Percentiles rank a stretch among this genome's conserved stretches.
Conservation (phyloP, 2,797 vertebrate genomes). For the Philypnodon macrostomus region DNA sequence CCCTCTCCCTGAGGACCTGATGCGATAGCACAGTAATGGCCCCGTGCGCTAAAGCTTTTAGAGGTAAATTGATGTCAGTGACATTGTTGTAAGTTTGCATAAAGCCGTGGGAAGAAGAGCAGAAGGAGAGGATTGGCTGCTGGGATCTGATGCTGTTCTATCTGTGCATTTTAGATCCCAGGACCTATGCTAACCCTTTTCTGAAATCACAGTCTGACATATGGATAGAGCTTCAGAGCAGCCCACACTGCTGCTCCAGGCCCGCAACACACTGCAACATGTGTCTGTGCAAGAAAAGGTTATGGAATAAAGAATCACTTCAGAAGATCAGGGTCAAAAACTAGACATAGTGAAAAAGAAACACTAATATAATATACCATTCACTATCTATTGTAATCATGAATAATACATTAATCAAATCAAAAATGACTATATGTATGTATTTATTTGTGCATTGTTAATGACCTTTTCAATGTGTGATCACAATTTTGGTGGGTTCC, state of each 20-base stretch:
- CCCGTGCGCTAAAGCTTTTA: constrained; percentile 52
- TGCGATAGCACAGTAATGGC: constrained; percentile 55
- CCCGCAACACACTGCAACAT: constrained; percentile 21
- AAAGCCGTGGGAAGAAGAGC: constrained; percentile 61
- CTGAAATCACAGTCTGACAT: constrained; percentile 43
- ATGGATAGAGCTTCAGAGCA: constrained; percentile 41
- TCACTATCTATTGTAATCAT: too few relatives aligned
- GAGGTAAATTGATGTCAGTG: constrained; percentile 72
- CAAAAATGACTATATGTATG: too few relatives aligned
- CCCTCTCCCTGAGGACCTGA: constrained; percentile 43
- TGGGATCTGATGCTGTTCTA: constrained; percentile 40
- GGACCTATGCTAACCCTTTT: constrained; percentile 47
- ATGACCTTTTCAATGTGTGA: too few relatives aligned
- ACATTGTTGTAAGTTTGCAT: constrained; percentile 66
- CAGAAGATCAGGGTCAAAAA: too few relatives aligned
- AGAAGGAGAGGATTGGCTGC: constrained; percentile 45
- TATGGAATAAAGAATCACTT: not conserved
- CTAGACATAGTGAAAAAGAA: too few relatives aligned
- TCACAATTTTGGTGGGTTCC: too few relatives aligned
- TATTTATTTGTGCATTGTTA: too few relatives aligned
- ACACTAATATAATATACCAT: too few relatives aligned
- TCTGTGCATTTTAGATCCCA: constrained; percentile 50
- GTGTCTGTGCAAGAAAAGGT: constrained; percentile 14
- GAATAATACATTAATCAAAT: too few relatives aligned
- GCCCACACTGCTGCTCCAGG: constrained; percentile 38